Base-by-base conservation (phyloP, 2,888 invertebrate genomes). In the Alviniconcha strummeri region DNA sequence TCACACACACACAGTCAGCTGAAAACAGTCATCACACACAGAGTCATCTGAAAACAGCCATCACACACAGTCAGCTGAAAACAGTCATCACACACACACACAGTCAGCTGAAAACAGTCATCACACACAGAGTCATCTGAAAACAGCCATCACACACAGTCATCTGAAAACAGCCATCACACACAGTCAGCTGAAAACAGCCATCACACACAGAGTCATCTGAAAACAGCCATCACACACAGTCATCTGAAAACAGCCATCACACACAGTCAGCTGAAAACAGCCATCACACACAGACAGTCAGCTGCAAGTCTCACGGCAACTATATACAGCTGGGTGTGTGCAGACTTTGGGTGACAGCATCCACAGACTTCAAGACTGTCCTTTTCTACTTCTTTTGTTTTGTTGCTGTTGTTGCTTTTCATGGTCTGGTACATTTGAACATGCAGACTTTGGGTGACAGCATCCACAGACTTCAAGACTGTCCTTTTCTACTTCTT, bases 31-130 rank as follows among this genome's bases (percentile, higher is more conserved):
- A n/a, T n/a, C n/a, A n/a, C n/a, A n/a, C n/a, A n/a, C n/a, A n/a
- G n/a, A n/a, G n/a, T n/a, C n/a, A n/a, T n/a, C n/a, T 98, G 95
- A n/a, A 95, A 89, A 85, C 84, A 83, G 85, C 86, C 19, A 13
- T 71, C 36, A 72, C 5, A 56, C 15, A 36, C 36, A 36, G 36
- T 36, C 36, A 36, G 36, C 36, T 36, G 36, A n/a, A 95, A 89
- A 85, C 84, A 83, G 85, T 86, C 19, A 13, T 71, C n/a, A n/a
- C 36, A 72, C 5, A 56, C 15, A 72, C 8, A 5, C n/a, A 36
- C 36, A 36, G 36, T 36, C 36, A 36, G 36, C 36, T 36, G 36
- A n/a, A n/a, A n/a, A n/a, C n/a, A n/a, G n/a, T n/a, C n/a, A n/a
- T n/a, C n/a, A n/a, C n/a, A n/a, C n/a, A n/a, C n/a, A n/a, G n/a